phyloP scores from a whole-genome alignment of 2,113 vertebrate species.

The Vicugna pacos region DNA sequence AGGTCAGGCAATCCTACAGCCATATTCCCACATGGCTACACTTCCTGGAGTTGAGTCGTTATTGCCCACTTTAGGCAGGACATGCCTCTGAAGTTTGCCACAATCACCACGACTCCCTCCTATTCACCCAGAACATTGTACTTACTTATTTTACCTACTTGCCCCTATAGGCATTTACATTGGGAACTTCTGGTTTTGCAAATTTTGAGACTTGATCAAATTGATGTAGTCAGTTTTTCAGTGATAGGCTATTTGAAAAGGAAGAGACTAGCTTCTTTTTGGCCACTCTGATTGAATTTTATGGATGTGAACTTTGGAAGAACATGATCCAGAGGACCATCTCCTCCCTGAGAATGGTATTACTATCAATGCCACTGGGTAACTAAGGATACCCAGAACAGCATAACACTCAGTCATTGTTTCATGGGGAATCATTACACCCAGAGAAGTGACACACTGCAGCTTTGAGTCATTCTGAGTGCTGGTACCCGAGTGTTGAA shows the following conservation, averaged over 20 bases:
- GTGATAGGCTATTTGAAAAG: neutral
- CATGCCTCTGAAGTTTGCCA: neutral
- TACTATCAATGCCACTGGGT: rapidly evolving
- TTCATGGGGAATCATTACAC: rapidly evolving
- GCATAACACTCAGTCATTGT: neutral
- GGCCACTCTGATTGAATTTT: neutral
- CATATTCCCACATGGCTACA: neutral
- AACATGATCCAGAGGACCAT: neutral
- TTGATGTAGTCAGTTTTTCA: neutral
- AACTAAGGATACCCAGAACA: neutral
- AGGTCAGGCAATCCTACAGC: neutral
- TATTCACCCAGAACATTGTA: neutral
- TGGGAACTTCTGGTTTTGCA: neutral
- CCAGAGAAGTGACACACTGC: neutral
- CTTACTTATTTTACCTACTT: neutral
- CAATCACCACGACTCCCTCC: neutral
- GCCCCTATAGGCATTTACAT: neutral
- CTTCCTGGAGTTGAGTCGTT: neutral
- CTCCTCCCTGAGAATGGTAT: neutral
- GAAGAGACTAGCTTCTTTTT: neutral
- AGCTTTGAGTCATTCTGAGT: neutral
- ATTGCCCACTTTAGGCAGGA: neutral
- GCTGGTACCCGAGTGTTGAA: neutral
- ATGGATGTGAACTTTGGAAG: neutral
- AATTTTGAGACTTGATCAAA: neutral